phyloP scores from a whole-genome alignment of 1,140 invertebrate species.

The Triops longicaudatus region DNA sequence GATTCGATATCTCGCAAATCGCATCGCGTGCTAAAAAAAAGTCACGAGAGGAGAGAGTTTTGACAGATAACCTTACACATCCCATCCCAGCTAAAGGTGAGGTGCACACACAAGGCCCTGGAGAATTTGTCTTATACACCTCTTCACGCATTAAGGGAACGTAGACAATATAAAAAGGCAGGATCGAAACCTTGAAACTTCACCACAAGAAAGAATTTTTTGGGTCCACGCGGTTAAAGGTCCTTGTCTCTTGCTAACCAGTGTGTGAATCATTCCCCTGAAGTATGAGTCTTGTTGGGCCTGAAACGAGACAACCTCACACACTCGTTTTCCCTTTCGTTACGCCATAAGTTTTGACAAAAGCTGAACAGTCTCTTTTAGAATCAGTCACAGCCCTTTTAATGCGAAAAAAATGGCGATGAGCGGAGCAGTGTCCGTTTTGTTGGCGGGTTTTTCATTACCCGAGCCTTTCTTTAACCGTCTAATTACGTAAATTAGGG shows the following conservation, averaged over 20 bases:
- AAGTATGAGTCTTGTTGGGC: not conserved
- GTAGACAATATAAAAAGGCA: not conserved
- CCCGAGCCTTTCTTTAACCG: not conserved
- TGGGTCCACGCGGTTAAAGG: not conserved
- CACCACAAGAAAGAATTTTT: slow-evolving; percentile 3
- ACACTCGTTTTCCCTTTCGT: not conserved
- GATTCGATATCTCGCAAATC: not conserved
- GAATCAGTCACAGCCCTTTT: no score
- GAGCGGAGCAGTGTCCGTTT: not conserved
- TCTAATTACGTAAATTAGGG: slow-evolving; percentile 3
- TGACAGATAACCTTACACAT: not conserved
- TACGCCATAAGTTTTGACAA: not conserved
- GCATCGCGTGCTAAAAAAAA: not conserved
- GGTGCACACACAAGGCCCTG: not conserved
- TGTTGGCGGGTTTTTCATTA: not conserved
- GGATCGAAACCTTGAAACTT: not conserved
- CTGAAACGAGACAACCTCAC: not conserved
- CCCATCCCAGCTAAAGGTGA: not conserved
- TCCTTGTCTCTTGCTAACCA: not conserved
- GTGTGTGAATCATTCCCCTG: not conserved
- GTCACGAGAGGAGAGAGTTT: not conserved
- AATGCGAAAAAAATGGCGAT: no score
- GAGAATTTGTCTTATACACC: not conserved
- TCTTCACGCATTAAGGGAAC: not conserved
- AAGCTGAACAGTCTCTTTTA: not conserved